Conservation (phyloP, 2,797 vertebrate genomes). For the Gobio occitaniae region DNA sequence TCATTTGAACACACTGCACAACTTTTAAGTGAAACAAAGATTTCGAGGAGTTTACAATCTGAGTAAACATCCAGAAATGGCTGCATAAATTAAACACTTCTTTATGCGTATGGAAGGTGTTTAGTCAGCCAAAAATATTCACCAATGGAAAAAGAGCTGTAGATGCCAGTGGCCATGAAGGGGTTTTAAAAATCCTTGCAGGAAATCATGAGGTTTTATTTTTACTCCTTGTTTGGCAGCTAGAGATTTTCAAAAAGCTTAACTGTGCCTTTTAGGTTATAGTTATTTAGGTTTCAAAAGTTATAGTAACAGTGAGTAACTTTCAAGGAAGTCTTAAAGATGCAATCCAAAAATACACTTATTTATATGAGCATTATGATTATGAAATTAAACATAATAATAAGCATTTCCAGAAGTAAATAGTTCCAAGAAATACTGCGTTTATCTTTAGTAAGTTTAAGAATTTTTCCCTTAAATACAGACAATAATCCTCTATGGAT, state of each 20-base stretch:
- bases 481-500: too few species aligned
- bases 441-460: neutral
- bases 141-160: neutral
- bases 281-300: neutral
- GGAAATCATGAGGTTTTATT: neutral
- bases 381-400: neutral
- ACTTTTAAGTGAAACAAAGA: neutral
- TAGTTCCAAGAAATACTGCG: neutral
- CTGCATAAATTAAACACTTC: neutral
- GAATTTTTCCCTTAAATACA: neutral
- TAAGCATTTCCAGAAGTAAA: neutral
- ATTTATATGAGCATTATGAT: neutral
- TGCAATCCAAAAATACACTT: neutral
- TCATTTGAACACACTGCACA: neutral
- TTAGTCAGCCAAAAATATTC: neutral
- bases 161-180: neutral
- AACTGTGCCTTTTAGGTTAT: neutral
- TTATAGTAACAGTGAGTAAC: neutral
- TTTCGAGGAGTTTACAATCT: neutral
- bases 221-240: neutral
- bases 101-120: neutral
- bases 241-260: neutral
- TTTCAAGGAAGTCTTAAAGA: neutral
- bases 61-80: neutral
- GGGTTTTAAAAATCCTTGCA: neutral